phyloP scores from a whole-genome alignment of 2,113 vertebrate species.

The Puntigrus tetrazona region DNA sequence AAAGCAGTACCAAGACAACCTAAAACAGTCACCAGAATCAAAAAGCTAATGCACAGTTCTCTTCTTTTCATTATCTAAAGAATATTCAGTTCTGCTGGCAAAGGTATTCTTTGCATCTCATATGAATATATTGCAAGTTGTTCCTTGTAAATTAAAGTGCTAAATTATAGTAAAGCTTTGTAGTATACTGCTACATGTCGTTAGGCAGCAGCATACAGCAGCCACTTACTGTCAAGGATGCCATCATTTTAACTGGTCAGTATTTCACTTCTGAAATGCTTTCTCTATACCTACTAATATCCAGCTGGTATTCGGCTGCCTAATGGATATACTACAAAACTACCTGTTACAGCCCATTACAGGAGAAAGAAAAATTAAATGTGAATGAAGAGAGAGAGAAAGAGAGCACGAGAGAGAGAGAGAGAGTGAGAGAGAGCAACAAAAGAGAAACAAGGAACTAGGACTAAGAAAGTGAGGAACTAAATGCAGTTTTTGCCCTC shows the following conservation, averaged over 20 bases:
- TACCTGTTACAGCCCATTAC: constrained; percentile 63
- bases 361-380: constrained; percentile 52
- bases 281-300: constrained; percentile 62
- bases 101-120: background rate
- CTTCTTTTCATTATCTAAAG: background rate
- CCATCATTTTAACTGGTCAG: constrained; percentile 55
- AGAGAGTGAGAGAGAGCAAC: background rate
- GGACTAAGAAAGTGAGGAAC: background rate
- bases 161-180: constrained; percentile 13
- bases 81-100: background rate
- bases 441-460: background rate
- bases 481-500: constrained; percentile 3
- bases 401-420: background rate
- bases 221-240: constrained; percentile 57
- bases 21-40: background rate
- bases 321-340: constrained; percentile 62
- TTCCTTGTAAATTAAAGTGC: constrained; percentile 29
- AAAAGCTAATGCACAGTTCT: background rate
- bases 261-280: constrained; percentile 59
- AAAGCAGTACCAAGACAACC: background rate
- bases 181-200: constrained; percentile 36
- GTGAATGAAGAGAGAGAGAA: constrained; percentile 13
- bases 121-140: background rate
- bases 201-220: constrained; percentile 47
- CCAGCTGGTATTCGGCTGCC: constrained; percentile 43